Conservation (phyloP, 1,140 invertebrate species). For the Paraescarpia echinospica region DNA sequence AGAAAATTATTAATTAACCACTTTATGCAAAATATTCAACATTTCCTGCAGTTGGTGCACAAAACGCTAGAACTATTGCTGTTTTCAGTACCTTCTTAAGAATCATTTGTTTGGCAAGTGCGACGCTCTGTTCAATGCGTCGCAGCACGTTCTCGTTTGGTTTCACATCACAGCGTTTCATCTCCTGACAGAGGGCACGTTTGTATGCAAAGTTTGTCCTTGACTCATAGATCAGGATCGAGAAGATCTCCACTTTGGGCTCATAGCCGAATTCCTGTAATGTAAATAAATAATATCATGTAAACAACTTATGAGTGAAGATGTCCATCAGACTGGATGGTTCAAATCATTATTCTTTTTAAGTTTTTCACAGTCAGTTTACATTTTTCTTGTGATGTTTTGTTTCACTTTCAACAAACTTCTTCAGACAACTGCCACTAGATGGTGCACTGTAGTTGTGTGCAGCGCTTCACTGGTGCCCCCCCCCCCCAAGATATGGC, state of each 20-base stretch:
- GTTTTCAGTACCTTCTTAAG: not conserved
- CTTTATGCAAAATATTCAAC: no score
- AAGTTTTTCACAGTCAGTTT: not conserved
- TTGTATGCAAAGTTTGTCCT: conserved; percentile 27
- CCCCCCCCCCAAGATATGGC: no score
- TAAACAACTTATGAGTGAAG: no score
- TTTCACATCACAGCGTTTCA: not conserved
- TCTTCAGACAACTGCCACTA: not conserved
- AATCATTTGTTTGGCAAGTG: not conserved
- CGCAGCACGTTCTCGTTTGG: not conserved
- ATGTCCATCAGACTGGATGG: no score
- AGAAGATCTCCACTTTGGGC: conserved; percentile 26
- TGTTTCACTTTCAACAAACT: not conserved
- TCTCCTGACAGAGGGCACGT: not conserved
- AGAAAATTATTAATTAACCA: no score
- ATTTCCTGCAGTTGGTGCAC: no score
- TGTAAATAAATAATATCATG: not conserved
- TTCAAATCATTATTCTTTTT: no score
- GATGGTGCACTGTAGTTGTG: no score
- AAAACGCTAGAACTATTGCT: not conserved
- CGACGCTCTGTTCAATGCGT: not conserved
- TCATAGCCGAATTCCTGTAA: conserved; percentile 24
- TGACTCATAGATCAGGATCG: conserved; percentile 21
- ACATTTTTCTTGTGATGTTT: no score
- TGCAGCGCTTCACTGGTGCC: no score